Base-by-base conservation (phyloP, 2,113 vertebrate species). In the Coturnix japonica region DNA sequence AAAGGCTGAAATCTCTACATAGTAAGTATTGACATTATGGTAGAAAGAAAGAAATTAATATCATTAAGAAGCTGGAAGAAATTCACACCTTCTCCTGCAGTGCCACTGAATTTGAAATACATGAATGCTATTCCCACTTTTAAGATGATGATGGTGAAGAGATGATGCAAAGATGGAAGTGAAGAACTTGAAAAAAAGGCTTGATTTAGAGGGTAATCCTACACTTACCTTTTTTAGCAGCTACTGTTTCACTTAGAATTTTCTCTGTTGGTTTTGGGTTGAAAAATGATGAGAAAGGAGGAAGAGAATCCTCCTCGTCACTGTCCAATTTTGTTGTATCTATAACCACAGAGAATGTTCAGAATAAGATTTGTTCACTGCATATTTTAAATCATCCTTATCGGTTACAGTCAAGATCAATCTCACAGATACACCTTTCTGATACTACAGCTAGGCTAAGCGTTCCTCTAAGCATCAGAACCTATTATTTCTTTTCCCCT, bases 321-420 rank as follows among this genome's bases (percentile, higher is more conserved):
- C 98, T 99, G 96, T 99, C 98, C 19, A 98, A 98, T 97, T 98
- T 99, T 93, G 97, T 97, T 64, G 96, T 97, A 76, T 99, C 99
- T 99, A 89, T 74, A 96, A 95, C 66, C 81, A 78, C 95, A 94
- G 71, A 96, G 81, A 85, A 92, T 82, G 41, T 64, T 90, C 49
- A 92, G 46, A 78, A 53, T 28, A 81, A 67, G 43, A 67, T 59
- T 11, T 1, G 1, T 66, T 81, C 44, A 59, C 1, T 4, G 33
- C 16, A 26, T 59, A 44, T 21, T 86, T 87, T 67, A 91, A 63
- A 65, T 79, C 25, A 61, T 47, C 21, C 33, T 12, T 57, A 78
- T 67, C 63, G 46, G 67, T 51, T 43, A 80, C 35, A 78, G 22
- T 26, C 46, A 93, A 72, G 73, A 67, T 51, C 33, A 51, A 67